Base-by-base conservation (phyloP, 2,888 invertebrate genomes). In the Erebia ligea region DNA sequence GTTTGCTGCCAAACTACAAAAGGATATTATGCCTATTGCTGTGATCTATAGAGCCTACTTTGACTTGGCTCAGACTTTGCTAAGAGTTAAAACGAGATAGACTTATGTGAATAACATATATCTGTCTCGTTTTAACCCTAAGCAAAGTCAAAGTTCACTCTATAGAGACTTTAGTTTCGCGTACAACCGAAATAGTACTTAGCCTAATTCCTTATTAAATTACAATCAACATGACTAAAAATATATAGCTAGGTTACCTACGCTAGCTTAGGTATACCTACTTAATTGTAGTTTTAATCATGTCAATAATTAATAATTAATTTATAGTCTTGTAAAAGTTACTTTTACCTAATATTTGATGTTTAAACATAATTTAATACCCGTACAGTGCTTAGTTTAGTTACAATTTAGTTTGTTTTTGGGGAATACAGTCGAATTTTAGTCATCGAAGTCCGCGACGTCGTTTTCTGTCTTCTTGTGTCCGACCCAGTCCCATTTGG, bases 401-500 rank as follows among this genome's bases (percentile, higher is more conserved):
- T 62, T 19, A 62, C 48, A 45, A 21, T 73, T 77, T 75, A 71
- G 79, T 81, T 75, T 78, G 67, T 80, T 81, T 74, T 77, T 69
- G 34, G 69, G 72, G 17, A 64, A 70, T 56, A 34, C 9, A 54
- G 62, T 58, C 13, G 25, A 25, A 21, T 62, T 65, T 76, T 88
- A 92, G 75, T 93, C 92, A 72, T 92, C 92, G 79, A 92, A 92
- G 74, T 92, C 93, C 34, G 84, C 83, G 73, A 93, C 85, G 75
- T 93, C 93, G 76, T 91, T 93, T 75, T 93, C 93, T 73, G 90
- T 83, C 76, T 92, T 92, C 86, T 92, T 92, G 82, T 92, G 92
- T 1, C 93, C 93, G 57, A 95, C 94, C 95, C 95, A 95, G 83
- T 95, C 95, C 94, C 95, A 95, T 78, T 95, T 95, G 80, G 94